Conservation (phyloP, 35 echinoderm and acorn worm genomes). For the Hemicentrotus pulcherrimus region DNA sequence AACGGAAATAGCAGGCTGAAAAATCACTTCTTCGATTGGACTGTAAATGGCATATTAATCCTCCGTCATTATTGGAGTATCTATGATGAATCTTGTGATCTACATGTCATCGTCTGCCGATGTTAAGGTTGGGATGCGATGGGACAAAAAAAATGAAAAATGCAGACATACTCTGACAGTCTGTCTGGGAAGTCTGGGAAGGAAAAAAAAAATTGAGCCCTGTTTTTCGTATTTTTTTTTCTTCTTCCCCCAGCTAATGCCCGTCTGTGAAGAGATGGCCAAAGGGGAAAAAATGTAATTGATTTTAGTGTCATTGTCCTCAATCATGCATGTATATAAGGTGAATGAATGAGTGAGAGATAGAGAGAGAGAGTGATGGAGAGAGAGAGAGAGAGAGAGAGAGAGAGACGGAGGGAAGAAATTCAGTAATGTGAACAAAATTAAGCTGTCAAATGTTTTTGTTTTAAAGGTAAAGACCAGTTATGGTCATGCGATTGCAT, state of each 20-base stretch:
- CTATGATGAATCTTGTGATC: not conserved
- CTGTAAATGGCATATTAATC: not conserved
- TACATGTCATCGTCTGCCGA: not conserved
- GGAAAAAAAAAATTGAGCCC: not conserved
- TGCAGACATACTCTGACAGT: not conserved
- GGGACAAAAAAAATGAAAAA: not conserved
- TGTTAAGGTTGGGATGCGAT: not conserved
- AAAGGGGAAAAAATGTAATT: not conserved
- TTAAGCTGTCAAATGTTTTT: too few relatives aligned
- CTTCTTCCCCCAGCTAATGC: not conserved
- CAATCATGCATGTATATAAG: not conserved
- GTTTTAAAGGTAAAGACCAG: not conserved
- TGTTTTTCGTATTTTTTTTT: not conserved
- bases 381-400: not conserved
- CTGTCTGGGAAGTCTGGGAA: not conserved
- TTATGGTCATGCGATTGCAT: too few relatives aligned
- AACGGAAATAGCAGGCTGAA: too few relatives aligned
- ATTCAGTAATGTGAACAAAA: too few relatives aligned
- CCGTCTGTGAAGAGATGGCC: not conserved
- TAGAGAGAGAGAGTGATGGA: not conserved
- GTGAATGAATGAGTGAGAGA: not conserved
- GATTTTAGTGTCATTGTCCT: not conserved
- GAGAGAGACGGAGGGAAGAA: not conserved
- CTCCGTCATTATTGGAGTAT: not conserved
- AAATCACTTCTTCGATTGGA: not conserved